A percentile compares a stretch with the other conserved stretches of the same genome.
Evolutionary conservation across 2,888 invertebrate genomes (phyloP).

Genomic region (Apocheima hispidaria): DNA sequence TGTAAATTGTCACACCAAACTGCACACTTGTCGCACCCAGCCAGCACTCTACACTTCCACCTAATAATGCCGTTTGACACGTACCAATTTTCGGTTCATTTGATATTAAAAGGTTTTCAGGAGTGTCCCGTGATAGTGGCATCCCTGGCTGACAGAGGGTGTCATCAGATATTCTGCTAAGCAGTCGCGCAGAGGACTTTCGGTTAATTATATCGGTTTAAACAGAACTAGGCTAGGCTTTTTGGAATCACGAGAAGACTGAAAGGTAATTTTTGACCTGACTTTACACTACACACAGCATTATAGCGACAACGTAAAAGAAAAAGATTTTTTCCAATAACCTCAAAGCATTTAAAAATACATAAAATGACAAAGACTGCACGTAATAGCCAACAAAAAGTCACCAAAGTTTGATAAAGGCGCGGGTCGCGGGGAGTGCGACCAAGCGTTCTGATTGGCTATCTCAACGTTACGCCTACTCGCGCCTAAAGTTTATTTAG

Average conservation of each 20-base stretch:
- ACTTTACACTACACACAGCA: too few relatives aligned
- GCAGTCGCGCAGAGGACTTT: conserved; percentile 30
- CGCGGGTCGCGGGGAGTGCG: too few relatives aligned
- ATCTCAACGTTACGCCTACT: too few relatives aligned
- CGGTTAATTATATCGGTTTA: conserved; percentile 31
- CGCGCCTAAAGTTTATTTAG: too few relatives aligned
- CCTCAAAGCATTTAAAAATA: too few relatives aligned
- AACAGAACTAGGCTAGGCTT: conserved; percentile 12
- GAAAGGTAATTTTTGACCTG: not conserved
- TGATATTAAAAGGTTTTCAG: conserved; percentile 84
- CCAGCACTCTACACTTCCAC: conserved; percentile 51
- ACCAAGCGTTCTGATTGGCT: too few relatives aligned
- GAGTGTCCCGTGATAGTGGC: conserved; percentile 53
- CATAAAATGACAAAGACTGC: too few relatives aligned
- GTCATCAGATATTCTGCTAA: conserved; percentile 64
- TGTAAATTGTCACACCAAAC: conserved; percentile 36
- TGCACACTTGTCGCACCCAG: conserved; percentile 18
- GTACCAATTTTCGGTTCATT: conserved; percentile 85
- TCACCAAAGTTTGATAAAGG: too few relatives aligned
- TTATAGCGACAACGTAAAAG: not conserved
- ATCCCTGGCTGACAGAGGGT: conserved; percentile 32
- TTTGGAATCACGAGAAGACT: not conserved
- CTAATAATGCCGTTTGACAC: conserved; percentile 84
- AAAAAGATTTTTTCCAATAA: too few relatives aligned
- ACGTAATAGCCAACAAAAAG: too few relatives aligned